Percentiles rank a stretch among this genome's conserved stretches.
phyloP scores from a whole-genome alignment of 2,113 vertebrate genomes.

The Clarias macrocephalus region DNA sequence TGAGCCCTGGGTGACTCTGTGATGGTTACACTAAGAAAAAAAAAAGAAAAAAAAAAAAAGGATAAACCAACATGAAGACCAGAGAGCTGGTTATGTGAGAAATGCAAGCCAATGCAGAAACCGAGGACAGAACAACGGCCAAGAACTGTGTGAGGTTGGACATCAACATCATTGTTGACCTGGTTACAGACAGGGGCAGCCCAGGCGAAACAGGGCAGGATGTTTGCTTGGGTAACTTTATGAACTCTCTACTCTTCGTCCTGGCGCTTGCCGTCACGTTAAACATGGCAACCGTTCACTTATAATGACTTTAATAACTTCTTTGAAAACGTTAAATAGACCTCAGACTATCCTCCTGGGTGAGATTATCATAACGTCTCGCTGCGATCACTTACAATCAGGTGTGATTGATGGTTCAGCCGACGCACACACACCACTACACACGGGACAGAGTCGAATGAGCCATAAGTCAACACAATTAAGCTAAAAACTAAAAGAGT shows the following conservation, averaged over 20 bases:
- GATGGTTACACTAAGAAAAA: too few relatives aligned
- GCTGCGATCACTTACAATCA: not conserved
- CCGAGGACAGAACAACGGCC: too few relatives aligned
- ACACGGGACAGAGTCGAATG: not conserved
- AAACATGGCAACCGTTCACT: not conserved
- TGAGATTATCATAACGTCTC: not conserved
- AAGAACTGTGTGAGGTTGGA: too few relatives aligned
- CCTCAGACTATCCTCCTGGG: not conserved
- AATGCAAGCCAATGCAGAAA: too few relatives aligned
- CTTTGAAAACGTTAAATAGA: not conserved
- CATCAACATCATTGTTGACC: too few relatives aligned
- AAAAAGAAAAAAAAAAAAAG: too few relatives aligned
- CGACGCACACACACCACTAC: not conserved
- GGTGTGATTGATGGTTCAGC: not conserved
- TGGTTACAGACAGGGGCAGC: too few relatives aligned
- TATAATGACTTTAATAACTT: not conserved
- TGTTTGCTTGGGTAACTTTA: too few relatives aligned
- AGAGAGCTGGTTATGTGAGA: too few relatives aligned
- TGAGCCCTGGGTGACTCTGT: too few relatives aligned
- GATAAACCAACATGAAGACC: too few relatives aligned
- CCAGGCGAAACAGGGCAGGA: too few relatives aligned
- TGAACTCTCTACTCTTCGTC: not conserved
- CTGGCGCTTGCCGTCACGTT: not conserved
- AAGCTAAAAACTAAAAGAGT: not conserved
- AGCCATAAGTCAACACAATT: not conserved